These are phyloP conservation scores for Sebastes itinus DNA, from an alignment of 2,797 vertebrate species.

Conservation along the genomic window DNA sequence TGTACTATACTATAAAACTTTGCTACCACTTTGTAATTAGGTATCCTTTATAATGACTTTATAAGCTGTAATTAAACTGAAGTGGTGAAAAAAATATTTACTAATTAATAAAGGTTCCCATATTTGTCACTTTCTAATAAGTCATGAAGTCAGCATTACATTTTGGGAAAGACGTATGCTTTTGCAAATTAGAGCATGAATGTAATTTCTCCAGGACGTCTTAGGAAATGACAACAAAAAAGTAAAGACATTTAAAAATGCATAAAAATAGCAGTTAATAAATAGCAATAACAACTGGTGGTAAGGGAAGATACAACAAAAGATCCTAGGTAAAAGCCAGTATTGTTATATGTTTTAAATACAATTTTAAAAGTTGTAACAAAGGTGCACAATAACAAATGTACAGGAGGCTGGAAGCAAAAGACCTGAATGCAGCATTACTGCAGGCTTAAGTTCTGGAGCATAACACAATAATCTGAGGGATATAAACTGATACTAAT, in stretches of 20 bases:
- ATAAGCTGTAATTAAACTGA: background rate
- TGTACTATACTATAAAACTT: background rate
- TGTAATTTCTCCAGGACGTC: too few relatives aligned
- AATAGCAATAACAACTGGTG: background rate
- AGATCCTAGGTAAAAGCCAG: background rate
- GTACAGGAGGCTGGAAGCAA: background rate
- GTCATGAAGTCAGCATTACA: too few relatives aligned
- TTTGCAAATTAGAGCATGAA: too few relatives aligned
- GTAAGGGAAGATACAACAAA: background rate
- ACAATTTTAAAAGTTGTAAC: background rate
- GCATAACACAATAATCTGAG: background rate
- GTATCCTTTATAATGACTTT: background rate
- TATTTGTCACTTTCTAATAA: too few relatives aligned
- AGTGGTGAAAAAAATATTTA: background rate
- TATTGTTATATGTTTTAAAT: background rate
- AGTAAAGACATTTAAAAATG: too few relatives aligned
- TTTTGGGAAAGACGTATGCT: too few relatives aligned
- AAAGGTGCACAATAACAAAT: background rate
- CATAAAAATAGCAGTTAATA: background rate
- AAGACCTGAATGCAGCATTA: background rate
- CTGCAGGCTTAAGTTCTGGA: background rate
- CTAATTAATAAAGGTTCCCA: too few relatives aligned
- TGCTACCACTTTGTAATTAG: background rate
- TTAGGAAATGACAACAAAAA: too few relatives aligned
- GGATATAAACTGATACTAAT: background rate